Conservation (phyloP, 2,113 vertebrate genomes). For the Amazona guildingii region DNA sequence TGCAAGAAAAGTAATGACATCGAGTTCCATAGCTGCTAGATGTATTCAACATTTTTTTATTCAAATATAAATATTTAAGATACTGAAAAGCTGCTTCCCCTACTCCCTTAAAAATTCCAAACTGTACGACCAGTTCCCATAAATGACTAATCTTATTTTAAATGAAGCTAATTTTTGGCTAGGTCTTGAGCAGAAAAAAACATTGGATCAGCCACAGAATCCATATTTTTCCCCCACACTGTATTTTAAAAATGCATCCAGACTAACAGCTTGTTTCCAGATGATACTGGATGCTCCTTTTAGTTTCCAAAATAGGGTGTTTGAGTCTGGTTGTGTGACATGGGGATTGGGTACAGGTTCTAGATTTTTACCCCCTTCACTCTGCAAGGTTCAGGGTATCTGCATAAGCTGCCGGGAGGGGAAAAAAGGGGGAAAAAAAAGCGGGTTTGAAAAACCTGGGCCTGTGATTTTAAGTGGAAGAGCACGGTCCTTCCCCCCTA, state of each 20-base stretch:
- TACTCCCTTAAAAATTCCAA: slow-evolving; percentile 48
- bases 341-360: rapidly evolving
- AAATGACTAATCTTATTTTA: slow-evolving; percentile 67
- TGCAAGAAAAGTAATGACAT: slow-evolving; percentile 27
- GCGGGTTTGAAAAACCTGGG: background rate
- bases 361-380: background rate
- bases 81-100: slow-evolving; percentile 23
- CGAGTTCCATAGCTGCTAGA: background rate
- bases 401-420: background rate
- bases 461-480: background rate
- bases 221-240: slow-evolving; percentile 18
- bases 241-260: slow-evolving; percentile 50
- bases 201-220: slow-evolving; percentile 46
- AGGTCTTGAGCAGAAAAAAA: slow-evolving; percentile 41
- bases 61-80: slow-evolving; percentile 64
- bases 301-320: background rate
- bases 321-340: background rate
- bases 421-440: rapidly evolving
- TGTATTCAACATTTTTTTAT: background rate
- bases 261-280: slow-evolving; percentile 66
- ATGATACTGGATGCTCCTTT: slow-evolving; percentile 53
- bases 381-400: background rate
- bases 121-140: slow-evolving; percentile 34
- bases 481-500: slow-evolving; percentile 15
- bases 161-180: slow-evolving; percentile 65